Base-by-base conservation (phyloP, 2,888 invertebrate species). In the Bombylius major region DNA sequence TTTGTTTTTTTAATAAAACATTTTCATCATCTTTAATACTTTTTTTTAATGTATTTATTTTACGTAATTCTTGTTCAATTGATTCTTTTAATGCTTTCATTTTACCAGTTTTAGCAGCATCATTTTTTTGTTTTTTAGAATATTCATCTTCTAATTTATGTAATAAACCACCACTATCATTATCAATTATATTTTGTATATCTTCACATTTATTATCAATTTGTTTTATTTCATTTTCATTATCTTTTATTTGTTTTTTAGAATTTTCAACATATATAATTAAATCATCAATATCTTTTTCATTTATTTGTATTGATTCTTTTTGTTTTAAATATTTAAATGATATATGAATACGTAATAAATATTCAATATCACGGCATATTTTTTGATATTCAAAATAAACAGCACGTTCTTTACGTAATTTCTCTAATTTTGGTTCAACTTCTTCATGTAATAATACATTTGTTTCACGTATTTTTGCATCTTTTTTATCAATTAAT, bases 401-500 rank as follows among this genome's bases (percentile, higher is more conserved):
- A 60, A 87, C 86, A 0, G 84, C 76, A 47, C 92, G 78, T 69
- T 98, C 96, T 59, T 88, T 84, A 62, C 89, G 86, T 54, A 97
- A 75, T 70, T 89, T 91, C 55, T 86, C 82, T 53, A 98, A 74
- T 65, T 86, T 90, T 0, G 98, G 98, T n/a, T 84, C 83, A 54
- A 99, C 87, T 68, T 95, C 94, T 70, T 97, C 94, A 53, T 73
- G 77, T 32, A 88, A 77, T 51, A 88, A 78, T 59, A 81, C 79
- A 70, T 88, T 84, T 33, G 98, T 86, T 71, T 97, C 94, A 42
- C 81, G 77, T 1, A 99, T 78, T 71, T 93, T 95, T 1, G 82
- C 82, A 71, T 98, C 92, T 70, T 99, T 99, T 68, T 90, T 94
- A 60, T 88, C 88, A 56, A 99, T 91, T 0, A 87, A 87, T 67